Evolutionary conservation across 2,888 invertebrate species (phyloP).

Genomic region (Andrena camellia): DNA sequence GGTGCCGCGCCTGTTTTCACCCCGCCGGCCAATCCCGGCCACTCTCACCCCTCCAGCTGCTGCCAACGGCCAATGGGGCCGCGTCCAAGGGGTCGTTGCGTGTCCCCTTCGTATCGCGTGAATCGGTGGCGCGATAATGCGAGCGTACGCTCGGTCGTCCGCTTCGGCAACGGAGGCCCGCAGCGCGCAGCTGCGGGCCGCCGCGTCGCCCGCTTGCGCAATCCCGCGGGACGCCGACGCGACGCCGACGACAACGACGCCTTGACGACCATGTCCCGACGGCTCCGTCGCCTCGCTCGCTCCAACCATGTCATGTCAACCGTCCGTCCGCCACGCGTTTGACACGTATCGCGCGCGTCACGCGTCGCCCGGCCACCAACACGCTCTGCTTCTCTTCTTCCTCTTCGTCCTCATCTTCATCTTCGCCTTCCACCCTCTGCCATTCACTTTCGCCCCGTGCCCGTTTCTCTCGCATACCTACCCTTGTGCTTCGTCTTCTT

Average conservation of each 20-base stretch:
- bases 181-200: conserved; percentile 49
- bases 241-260: conserved; percentile 33
- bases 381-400: conserved; percentile 11
- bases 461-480: neutral
- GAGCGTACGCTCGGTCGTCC: conserved; percentile 23
- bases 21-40: conserved; percentile 45
- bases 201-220: conserved; percentile 64
- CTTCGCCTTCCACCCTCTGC: conserved; percentile 17
- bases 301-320: conserved; percentile 80
- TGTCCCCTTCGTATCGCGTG: conserved; percentile 42
- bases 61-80: conserved; percentile 53
- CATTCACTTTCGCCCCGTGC: neutral
- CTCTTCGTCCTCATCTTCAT: neutral
- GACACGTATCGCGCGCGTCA: conserved; percentile 67
- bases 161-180: neutral
- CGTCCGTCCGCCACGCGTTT: conserved; percentile 78
- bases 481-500: neutral
- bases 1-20: conserved; percentile 61
- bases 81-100: neutral
- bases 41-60: conserved; percentile 19
- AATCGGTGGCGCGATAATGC: conserved; percentile 49
- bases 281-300: conserved; percentile 46
- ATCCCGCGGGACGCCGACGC: conserved; percentile 47
- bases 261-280: conserved; percentile 37
- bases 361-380: conserved; percentile 29